Conservation (phyloP, 2,113 vertebrate genomes). For the Amblyornis subalaris region DNA sequence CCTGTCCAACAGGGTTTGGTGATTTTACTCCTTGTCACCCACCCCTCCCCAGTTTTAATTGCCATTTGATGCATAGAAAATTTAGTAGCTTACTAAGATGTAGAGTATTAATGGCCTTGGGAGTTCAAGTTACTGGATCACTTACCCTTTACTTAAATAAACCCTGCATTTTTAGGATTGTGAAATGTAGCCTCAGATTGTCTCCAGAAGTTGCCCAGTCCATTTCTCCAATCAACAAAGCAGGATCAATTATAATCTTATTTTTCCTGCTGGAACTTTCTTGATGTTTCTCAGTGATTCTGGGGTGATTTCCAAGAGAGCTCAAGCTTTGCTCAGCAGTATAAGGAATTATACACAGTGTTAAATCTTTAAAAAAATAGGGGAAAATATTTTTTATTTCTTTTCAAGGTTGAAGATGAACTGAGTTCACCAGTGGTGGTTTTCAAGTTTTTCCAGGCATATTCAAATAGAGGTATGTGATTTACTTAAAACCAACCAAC, state of each 20-base stretch:
- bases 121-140: background rate
- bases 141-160: background rate
- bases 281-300: background rate
- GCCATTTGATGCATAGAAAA: background rate
- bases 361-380: background rate
- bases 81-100: background rate
- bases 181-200: background rate
- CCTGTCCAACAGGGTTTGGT: background rate
- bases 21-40: background rate
- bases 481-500: background rate
- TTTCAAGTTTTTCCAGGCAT: conserved; percentile 82
- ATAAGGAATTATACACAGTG: background rate
- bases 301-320: background rate
- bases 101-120: background rate
- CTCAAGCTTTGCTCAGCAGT: background rate
- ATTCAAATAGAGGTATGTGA: conserved; percentile 75
- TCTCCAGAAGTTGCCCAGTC: background rate
- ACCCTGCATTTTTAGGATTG: background rate
- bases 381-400: background rate
- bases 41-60: background rate
- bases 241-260: background rate
- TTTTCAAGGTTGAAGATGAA: conserved; percentile 90
- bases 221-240: background rate
- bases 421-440: conserved; percentile 90
- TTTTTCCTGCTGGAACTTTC: background rate